These are phyloP conservation scores for Henricia sp. DNA, from an alignment of 53 echinoderm and acorn worm species.

Conservation along the genomic window DNA sequence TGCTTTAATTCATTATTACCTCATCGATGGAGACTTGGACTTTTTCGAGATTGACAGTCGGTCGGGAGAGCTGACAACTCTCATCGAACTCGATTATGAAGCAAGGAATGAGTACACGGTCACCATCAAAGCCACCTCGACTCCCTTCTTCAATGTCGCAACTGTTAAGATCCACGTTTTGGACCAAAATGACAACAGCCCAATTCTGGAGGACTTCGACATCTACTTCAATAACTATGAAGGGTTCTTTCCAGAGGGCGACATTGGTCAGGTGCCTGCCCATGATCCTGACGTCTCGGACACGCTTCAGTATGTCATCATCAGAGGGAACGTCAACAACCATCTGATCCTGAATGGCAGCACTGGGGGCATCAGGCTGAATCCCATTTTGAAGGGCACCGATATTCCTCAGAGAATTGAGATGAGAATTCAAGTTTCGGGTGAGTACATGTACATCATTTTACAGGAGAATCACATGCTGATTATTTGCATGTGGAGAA, in stretches of 20 bases:
- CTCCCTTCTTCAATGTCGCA: slow-evolving; percentile 82
- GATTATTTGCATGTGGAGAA: too few species aligned
- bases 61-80: slow-evolving; percentile 81
- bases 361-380: slow-evolving; percentile 86
- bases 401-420: slow-evolving; percentile 84
- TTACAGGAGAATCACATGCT: too few species aligned
- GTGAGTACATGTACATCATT: too few species aligned
- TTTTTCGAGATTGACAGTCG: slow-evolving; percentile 85
- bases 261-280: slow-evolving; percentile 93
- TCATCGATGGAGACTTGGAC: slow-evolving; percentile 80
- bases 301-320: slow-evolving; percentile 69
- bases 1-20: slow-evolving; percentile 78
- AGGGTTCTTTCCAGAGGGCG: slow-evolving; percentile 87
- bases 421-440: slow-evolving; percentile 89
- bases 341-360: slow-evolving; percentile 80
- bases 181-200: slow-evolving; percentile 93
- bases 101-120: slow-evolving; percentile 75
- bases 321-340: slow-evolving; percentile 72
- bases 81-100: slow-evolving; percentile 87
- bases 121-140: slow-evolving; percentile 83
- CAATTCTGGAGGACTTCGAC: slow-evolving; percentile 88
- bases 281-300: slow-evolving; percentile 90
- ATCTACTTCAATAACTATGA: slow-evolving; percentile 96
- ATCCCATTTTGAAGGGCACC: slow-evolving; percentile 78
- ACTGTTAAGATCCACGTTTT: slow-evolving; percentile 73